Evolutionary conservation across 2,113 vertebrate genomes (phyloP).

Genomic region (Lucifuga dentata): DNA sequence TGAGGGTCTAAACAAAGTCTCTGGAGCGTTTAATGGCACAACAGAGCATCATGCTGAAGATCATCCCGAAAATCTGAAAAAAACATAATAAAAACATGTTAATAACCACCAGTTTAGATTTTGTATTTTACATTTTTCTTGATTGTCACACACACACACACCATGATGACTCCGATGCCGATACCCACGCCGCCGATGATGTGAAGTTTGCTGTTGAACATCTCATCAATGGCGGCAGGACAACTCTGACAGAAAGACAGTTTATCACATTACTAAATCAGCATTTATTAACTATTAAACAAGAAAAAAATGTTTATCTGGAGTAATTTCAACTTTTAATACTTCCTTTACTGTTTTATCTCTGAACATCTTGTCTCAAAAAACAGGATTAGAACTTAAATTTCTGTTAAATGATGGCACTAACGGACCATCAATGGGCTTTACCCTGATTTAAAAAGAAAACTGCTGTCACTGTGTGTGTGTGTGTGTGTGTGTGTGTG

Average conservation of each 20-base stretch:
- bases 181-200: constrained; percentile 93
- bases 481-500: no score
- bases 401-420: no score
- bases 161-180: constrained; percentile 93
- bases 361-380: neutral
- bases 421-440: no score
- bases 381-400: no score
- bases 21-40: constrained; percentile 91
- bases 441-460: no score
- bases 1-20: constrained; percentile 85
- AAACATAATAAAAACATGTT: neutral
- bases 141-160: constrained; percentile 51
- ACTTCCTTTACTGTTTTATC: no score
- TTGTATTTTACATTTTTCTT: no score
- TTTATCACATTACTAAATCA: neutral
- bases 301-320: no score
- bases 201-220: constrained; percentile 90
- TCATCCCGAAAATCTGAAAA: constrained; percentile 94
- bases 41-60: constrained; percentile 96
- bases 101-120: no score
- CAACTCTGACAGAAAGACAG: constrained; percentile 79
- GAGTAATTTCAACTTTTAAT: no score
- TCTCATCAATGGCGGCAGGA: constrained; percentile 82
- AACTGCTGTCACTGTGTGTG: no score
- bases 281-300: no score